Base-by-base conservation (phyloP, 2,113 vertebrate genomes). In the Axis porcinus region DNA sequence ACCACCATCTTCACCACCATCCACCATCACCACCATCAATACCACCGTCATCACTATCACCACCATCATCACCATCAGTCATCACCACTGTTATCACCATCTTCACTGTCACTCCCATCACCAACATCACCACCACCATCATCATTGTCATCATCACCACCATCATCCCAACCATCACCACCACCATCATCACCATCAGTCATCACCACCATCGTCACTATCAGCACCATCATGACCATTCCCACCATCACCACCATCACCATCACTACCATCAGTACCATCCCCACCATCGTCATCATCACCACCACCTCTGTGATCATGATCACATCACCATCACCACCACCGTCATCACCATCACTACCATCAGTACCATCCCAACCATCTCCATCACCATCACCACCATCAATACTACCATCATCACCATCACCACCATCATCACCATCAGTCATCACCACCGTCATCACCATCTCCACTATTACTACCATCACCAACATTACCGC, bases 221-320 rank as follows among this genome's bases (percentile, higher is more conserved):
- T n/a, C n/a, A n/a, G n/a, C 4, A 7, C 10, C 43, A 5, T 1
- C 28, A 50, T 0, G 25, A 11, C 0, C 30, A 10, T 0, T 13
- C 15, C 4, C 0, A 1, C 3, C 30, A 30, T 0, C 78, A 40
- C 0, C 19, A 40, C 9, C 45, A 33, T 0, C 15, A 10, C 12
- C 52, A 23, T 57, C 52, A 9, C 1, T 9, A 19, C 0, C n/a
- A 10, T 4, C 28, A 27, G 1, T 8, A 7, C 0, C 23, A 36
- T 2, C 21, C n/a, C 0, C 6, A 6, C 0, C 15, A 30, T 6
- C 0, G 40, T 40, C 40, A 40, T 5, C 30, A 50, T 0, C 47
- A 43, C 7, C 60, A 52, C 1, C 40, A 40, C 40, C 40, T 40
- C 40, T 40, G 40, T 40, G 40, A 40, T 40, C 40, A 40, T 40